A percentile compares a stretch with the other conserved stretches of the same genome.
phyloP scores from a whole-genome alignment of 2,113 vertebrate genomes.

The Anser cygnoides region DNA sequence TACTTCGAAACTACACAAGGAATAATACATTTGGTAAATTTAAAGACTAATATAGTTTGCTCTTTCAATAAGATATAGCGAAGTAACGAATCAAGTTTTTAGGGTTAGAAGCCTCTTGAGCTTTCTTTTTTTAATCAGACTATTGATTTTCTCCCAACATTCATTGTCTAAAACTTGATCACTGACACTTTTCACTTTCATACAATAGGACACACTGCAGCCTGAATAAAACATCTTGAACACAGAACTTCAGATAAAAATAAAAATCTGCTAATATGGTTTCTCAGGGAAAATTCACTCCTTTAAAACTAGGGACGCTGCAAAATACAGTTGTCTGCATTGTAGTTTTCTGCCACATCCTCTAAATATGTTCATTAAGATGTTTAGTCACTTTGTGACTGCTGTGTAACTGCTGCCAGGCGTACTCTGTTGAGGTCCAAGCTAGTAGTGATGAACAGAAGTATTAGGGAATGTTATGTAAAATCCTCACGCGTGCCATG shows the following conservation, averaged over 20 bases:
- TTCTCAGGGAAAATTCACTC: background rate
- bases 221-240: constrained; percentile 32
- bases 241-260: background rate
- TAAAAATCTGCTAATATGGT: background rate
- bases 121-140: constrained; percentile 74
- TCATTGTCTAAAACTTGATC: constrained; percentile 65
- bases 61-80: constrained; percentile 65
- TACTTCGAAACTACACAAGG: constrained; percentile 49
- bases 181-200: constrained; percentile 44
- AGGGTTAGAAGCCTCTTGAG: constrained; percentile 71
- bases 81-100: constrained; percentile 76
- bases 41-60: constrained; percentile 44
- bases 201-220: background rate
- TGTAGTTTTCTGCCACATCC: background rate
- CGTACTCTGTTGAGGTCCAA: background rate
- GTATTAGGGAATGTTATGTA: background rate
- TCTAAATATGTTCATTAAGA: background rate
- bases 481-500: background rate
- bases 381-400: background rate
- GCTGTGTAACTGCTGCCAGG: background rate
- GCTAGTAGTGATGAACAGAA: background rate
- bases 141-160: constrained; percentile 71
- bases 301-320: background rate
- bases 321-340: background rate
- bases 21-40: constrained; percentile 63